Evolutionary conservation across 1,140 invertebrate species (phyloP), one percentile per base, ranked within the genome.

Genomic region (Drosophila equinoxialis): DNA sequence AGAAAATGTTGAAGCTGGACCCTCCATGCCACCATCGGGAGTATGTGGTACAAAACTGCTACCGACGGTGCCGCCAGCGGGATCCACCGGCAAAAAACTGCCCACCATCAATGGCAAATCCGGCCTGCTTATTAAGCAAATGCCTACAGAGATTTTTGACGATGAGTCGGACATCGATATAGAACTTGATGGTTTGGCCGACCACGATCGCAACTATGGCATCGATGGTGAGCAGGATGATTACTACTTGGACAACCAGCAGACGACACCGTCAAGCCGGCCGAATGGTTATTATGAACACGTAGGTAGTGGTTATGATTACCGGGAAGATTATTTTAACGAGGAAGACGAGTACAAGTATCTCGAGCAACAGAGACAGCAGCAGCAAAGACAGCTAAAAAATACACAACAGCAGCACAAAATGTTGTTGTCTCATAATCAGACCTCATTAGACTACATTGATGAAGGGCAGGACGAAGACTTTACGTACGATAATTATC

Each of bases 311-410:
- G 74, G 86, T 74, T 91, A 92, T 81, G 77, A 92, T 69, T 90
- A 91, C 80, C 91, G 81, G 13, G 91, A 93, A 58, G 92, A 93
- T 71, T 93, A 90, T 68, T 91, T 92, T 58, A 92, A 93, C 35
- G 91, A 92, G 72, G 92, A 93, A 54, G 82, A 90, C 68, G 91
- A 92, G 58, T 87, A 90, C 51, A 89, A 90, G 65, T 92, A 92
- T 67, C 75, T 87, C 35, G 81, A 92, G 82, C 69, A 93, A 79
- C 85, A 92, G 80, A 60, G 90, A 66, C 90, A 93, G 69, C 70
- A 79, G 69, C 60, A 83, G 35, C 30, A 68, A 4, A 59, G 55
- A 33, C 63, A 68, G 54, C 65, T 62, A 45, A 68, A 20, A 39
- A 71, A 65, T 86, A 92, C 35, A 58, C 57, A 66, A 6, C 41